phyloP scores from a whole-genome alignment of 2,113 vertebrate genomes.

The Neogobius melanostomus region DNA sequence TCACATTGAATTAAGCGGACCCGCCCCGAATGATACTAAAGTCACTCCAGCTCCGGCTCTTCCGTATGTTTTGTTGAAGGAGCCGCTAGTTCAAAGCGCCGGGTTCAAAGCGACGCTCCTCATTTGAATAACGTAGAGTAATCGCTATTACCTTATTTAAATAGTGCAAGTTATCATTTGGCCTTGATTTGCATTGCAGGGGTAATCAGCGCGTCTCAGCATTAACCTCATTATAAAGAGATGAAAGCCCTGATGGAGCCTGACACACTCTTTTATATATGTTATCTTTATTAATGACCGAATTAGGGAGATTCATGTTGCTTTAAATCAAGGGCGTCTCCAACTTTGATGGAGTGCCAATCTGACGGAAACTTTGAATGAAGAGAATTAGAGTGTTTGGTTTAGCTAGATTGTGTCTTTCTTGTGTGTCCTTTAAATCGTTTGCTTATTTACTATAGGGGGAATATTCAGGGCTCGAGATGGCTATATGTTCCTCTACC shows the following conservation, averaged over 20 bases:
- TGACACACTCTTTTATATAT: constrained; percentile 69
- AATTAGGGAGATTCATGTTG: constrained; percentile 65
- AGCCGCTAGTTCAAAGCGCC: constrained; percentile 64
- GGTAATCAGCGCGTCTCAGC: constrained; percentile 70
- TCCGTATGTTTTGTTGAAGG: constrained; percentile 61
- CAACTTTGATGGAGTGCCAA: constrained; percentile 47
- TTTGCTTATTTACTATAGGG: background rate
- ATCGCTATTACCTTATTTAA: constrained; percentile 77
- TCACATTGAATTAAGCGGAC: constrained; percentile 64
- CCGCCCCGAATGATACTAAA: constrained; percentile 50
- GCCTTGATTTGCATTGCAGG: constrained; percentile 73
- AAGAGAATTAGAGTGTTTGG: background rate
- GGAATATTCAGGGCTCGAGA: background rate
- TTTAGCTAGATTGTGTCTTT: no score
- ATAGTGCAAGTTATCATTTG: constrained; percentile 76
- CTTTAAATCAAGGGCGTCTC: constrained; percentile 53
- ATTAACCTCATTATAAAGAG: constrained; percentile 74
- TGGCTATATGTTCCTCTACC: no score
- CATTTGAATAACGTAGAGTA: constrained; percentile 73
- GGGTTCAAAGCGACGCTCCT: constrained; percentile 63
- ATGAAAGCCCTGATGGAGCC: constrained; percentile 72
- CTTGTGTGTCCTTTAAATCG: no score
- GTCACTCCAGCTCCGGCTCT: constrained; percentile 50
- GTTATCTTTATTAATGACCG: constrained; percentile 72
- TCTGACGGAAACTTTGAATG: constrained; percentile 9